Conservation (phyloP, 1,140 invertebrate genomes). For the Ceratina calcarata region DNA sequence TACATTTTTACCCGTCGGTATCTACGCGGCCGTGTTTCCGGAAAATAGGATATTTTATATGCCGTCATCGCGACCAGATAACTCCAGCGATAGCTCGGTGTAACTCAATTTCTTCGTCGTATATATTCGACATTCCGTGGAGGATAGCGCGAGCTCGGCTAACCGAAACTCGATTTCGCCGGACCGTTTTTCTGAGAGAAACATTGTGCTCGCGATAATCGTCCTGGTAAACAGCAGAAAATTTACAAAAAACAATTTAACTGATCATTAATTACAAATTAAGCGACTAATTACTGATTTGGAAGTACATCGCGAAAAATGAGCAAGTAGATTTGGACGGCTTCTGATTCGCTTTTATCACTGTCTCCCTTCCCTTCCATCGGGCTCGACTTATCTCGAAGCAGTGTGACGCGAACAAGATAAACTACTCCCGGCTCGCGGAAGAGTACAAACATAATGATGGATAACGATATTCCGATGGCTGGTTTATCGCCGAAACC, state of each 20-base stretch:
- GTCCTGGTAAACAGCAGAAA: not conserved
- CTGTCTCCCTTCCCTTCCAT: not conserved
- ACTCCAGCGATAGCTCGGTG: not conserved
- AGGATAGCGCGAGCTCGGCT: not conserved
- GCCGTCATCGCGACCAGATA: constrained; percentile 7
- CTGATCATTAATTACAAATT: no score
- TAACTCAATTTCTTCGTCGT: constrained; percentile 4
- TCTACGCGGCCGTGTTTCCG: not conserved
- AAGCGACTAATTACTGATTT: no score
- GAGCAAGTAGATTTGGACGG: not conserved
- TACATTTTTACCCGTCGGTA: constrained; percentile 1
- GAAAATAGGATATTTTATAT: constrained; percentile 19
- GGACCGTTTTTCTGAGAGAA: not conserved
- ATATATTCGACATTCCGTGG: not conserved
- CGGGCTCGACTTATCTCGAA: not conserved
- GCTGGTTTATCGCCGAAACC: not conserved
- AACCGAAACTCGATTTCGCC: not conserved
- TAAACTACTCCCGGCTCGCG: not conserved
- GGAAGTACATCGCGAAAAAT: no score
- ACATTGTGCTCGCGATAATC: not conserved
- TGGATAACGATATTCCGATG: not conserved
- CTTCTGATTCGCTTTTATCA: not conserved
- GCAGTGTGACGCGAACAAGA: not conserved
- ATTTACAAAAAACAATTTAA: no score
- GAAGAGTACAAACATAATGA: not conserved